Base-by-base conservation (phyloP, 2,113 vertebrate genomes). In the Rissa tridactyla region DNA sequence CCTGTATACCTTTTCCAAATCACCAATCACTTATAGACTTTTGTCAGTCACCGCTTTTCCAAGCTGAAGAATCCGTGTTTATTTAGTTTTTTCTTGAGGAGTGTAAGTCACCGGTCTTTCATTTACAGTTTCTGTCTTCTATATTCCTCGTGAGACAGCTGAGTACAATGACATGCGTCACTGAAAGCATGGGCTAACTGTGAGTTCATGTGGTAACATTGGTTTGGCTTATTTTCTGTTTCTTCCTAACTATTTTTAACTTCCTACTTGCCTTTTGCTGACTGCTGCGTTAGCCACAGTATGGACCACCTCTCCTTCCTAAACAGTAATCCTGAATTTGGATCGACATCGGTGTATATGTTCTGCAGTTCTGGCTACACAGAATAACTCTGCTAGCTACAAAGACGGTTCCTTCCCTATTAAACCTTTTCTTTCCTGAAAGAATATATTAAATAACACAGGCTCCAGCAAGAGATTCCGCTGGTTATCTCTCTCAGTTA, bases 81-180 rank as follows among this genome's bases (percentile, higher is more conserved):
- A 11, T 52, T 71, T 27, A 9, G 3, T 5, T 68, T 68, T 42
- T 38, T 79, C 64, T 34, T 60, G 60, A 54, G 36, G 15, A 54
- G 32, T 1, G 1, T 36, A 68, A 89, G 36, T 80, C 44, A 51
- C 49, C 17, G 42, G 36, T 54, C 40, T 62, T 79, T 85, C 26
- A 69, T 69, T 80, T 62, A 42, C 34, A 32, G 54, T 47, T 89
- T 68, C n/a, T 61, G 26, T 38, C n/a, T 73, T 75, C 60, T 60
- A 2, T 40, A 30, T 47, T 54, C 72, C 54, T 52, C 4, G 0
- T 38, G 25, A 72, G 58, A 61, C 0, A 6, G 26, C 26, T 5
- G 9, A 57, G 47, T 34, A 69, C 42, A 51, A 40, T 36, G 27
- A 49, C 26, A 11, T 10, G 18, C 2, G 2, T 51, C 60, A 62